Percentiles rank a stretch among this genome's conserved stretches.
Evolutionary conservation across 1,140 invertebrate genomes (phyloP).

Genomic region (Hyles vespertilio): DNA sequence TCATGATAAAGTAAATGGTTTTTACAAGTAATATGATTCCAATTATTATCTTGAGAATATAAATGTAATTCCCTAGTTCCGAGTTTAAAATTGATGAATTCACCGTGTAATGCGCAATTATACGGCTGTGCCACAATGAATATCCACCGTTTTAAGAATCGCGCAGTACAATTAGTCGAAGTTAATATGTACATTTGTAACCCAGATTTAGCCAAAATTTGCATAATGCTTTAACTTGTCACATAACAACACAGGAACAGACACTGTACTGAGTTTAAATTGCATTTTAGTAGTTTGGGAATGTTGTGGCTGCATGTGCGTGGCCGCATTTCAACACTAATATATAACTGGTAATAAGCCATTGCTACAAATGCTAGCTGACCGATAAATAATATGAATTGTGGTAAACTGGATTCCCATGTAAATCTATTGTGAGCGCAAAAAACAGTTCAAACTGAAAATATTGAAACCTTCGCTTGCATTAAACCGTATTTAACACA

Average conservation of each 20-base stretch:
- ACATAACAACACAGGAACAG: slow-evolving; percentile 44
- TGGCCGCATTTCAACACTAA: slow-evolving; percentile 35
- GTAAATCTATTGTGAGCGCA: no score
- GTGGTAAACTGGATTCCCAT: no score
- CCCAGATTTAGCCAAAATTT: slow-evolving; percentile 37
- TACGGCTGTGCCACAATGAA: no score
- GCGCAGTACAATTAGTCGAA: slow-evolving; percentile 15
- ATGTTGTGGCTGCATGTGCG: slow-evolving; percentile 31
- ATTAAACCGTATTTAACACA: no score
- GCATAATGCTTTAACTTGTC: slow-evolving; percentile 57
- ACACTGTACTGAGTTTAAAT: slow-evolving; percentile 46
- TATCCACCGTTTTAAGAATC: slow-evolving; percentile 10
- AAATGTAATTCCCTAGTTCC: no score
- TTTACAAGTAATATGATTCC: no score
- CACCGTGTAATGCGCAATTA: no score
- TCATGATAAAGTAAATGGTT: no score
- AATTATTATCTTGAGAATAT: no score
- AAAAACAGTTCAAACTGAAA: no score
- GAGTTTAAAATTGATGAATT: no score
- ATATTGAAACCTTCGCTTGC: no score
- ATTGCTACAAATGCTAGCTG: slow-evolving; percentile 9
- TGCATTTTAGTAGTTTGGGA: slow-evolving; percentile 47
- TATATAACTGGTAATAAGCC: slow-evolving; percentile 36
- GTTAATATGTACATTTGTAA: slow-evolving; percentile 29
- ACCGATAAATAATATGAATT: not conserved